These are phyloP conservation scores for Artibeus jamaicensis DNA, from an alignment of 2,797 vertebrate genomes.

Conservation along the genomic window DNA sequence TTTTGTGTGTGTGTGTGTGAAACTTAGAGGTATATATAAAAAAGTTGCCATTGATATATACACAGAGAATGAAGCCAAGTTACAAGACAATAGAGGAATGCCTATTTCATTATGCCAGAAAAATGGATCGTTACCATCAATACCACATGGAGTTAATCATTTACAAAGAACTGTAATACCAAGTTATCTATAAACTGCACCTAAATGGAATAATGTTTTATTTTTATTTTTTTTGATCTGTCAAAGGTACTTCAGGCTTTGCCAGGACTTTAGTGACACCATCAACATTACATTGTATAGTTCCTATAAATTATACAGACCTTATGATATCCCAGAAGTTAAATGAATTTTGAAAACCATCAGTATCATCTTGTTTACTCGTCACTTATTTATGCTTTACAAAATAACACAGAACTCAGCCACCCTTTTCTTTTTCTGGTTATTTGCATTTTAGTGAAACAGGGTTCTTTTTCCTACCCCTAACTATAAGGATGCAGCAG, in stretches of 20 bases:
- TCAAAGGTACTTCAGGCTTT: constrained; percentile 55
- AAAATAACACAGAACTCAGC: not conserved
- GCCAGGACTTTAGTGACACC: constrained; percentile 46
- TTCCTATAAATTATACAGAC: constrained; percentile 17
- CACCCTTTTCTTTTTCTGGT: constrained; percentile 4
- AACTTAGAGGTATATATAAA: not conserved
- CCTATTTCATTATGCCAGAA: constrained; percentile 67
- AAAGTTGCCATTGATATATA: constrained; percentile 54
- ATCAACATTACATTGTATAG: constrained; percentile 47
- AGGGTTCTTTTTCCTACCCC: not conserved
- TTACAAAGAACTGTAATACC: constrained; percentile 65
- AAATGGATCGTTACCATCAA: constrained; percentile 61
- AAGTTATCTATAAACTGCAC: constrained; percentile 63
- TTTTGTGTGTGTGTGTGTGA: not conserved
- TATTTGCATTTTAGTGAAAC: constrained; percentile 31
- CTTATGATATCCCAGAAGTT: constrained; percentile 37
- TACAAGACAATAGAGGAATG: constrained; percentile 52
- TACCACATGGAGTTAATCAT: constrained; percentile 73
- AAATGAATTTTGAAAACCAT: constrained; percentile 40
- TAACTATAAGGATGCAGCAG: not conserved
- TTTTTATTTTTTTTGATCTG: constrained; percentile 73
- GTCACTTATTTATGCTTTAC: constrained; percentile 27
- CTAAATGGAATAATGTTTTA: constrained; percentile 69
- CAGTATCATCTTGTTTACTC: constrained; percentile 20
- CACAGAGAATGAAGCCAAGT: constrained; percentile 27